phyloP scores from a whole-genome alignment of 2,797 vertebrate species.

The Chiloscyllium punctatum region DNA sequence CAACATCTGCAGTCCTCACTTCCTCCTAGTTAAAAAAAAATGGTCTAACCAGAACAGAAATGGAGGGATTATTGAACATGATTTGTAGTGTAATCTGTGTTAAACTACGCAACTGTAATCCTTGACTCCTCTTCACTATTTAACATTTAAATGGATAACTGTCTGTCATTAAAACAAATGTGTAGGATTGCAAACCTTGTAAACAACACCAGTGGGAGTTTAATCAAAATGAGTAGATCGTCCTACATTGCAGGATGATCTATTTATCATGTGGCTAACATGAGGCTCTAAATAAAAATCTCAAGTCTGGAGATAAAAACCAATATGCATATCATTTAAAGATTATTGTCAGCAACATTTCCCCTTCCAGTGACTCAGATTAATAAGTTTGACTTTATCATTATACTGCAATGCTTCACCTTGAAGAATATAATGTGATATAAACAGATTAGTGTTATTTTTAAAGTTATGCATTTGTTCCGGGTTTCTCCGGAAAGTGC shows the following conservation, averaged over 20 bases:
- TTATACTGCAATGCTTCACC: neutral
- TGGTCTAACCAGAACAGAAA: neutral
- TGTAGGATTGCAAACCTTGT: neutral
- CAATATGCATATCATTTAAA: slow-evolving; percentile 16
- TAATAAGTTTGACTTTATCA: slow-evolving; percentile 35
- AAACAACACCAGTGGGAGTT: slow-evolving; percentile 3
- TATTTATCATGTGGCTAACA: slow-evolving; percentile 25
- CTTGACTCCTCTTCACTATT: neutral
- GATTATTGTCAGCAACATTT: slow-evolving; percentile 11
- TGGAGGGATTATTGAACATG: too few species aligned
- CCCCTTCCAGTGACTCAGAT: slow-evolving; percentile 18
- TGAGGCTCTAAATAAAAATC: neutral
- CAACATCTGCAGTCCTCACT: too few species aligned
- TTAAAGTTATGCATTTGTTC: neutral
- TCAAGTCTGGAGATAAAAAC: slow-evolving; percentile 16
- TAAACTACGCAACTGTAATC: neutral
- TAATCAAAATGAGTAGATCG: slow-evolving; percentile 16
- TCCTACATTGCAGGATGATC: neutral
- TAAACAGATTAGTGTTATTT: slow-evolving; percentile 21
- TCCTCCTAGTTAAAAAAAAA: neutral
- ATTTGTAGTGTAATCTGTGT: neutral
- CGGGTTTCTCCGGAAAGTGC: neutral
- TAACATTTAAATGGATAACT: slow-evolving; percentile 27
- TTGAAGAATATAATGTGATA: slow-evolving; percentile 8
- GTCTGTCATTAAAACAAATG: slow-evolving; percentile 31